Evolutionary conservation across 2,797 vertebrate species (phyloP).

Genomic region (Muscicapa comitata): DNA sequence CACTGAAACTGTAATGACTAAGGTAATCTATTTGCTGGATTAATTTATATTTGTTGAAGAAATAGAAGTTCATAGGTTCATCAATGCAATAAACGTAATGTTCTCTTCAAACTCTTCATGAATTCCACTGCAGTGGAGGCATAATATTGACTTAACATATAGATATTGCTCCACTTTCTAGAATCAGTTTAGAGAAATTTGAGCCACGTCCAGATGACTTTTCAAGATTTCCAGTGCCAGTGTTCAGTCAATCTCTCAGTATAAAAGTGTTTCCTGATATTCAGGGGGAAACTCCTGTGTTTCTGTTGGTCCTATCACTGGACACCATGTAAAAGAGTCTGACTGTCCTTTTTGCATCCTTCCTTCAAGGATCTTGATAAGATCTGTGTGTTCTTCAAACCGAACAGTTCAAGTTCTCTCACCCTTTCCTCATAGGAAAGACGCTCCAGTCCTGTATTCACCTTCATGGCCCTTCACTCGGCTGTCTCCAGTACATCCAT

Average conservation of each 20-base stretch:
- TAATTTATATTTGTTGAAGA: not conserved
- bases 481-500: not conserved
- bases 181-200: not conserved
- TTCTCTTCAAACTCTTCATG: not conserved
- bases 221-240: not conserved
- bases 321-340: not conserved
- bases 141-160: not conserved
- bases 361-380: not conserved
- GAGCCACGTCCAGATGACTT: not conserved
- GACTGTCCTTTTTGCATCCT: not conserved
- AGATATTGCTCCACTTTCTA: not conserved
- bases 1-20: not conserved
- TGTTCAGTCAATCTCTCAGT: not conserved
- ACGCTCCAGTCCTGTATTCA: not conserved
- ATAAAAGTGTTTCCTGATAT: not conserved
- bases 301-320: not conserved
- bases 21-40: not conserved
- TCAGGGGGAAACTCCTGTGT: not conserved
- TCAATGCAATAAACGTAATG: not conserved
- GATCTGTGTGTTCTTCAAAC: not conserved
- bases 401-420: not conserved
- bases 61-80: not conserved
- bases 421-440: not conserved
- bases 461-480: not conserved
- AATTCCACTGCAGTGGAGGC: not conserved